Conservation (phyloP, 2,797 vertebrate genomes). For the Poecilia picta region DNA sequence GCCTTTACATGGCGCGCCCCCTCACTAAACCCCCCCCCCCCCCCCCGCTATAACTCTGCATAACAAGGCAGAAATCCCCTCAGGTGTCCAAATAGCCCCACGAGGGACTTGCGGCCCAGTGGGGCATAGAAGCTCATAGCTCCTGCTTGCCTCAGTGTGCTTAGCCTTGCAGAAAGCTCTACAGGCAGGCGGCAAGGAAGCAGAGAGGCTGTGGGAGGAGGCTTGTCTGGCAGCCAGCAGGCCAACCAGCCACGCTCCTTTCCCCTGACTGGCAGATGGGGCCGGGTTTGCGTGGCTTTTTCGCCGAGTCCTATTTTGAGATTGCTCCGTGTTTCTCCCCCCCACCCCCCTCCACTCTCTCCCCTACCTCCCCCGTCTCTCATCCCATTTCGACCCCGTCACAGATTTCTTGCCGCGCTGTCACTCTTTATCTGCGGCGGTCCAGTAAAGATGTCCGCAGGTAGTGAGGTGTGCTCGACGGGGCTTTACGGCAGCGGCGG, state of each 20-base stretch:
- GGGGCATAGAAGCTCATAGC: slow-evolving; percentile 49
- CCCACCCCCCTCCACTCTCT: neutral
- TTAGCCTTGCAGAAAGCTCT: slow-evolving; percentile 61
- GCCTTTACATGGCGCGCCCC: slow-evolving; percentile 22
- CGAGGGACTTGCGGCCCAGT: slow-evolving; percentile 44
- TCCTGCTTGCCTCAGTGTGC: slow-evolving; percentile 46
- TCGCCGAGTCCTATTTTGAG: slow-evolving; percentile 49
- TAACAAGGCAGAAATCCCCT: slow-evolving; percentile 52
- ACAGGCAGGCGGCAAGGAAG: slow-evolving; percentile 45
- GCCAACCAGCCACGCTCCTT: slow-evolving; percentile 27
- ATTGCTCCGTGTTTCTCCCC: slow-evolving; percentile 23
- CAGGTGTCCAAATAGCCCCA: slow-evolving; percentile 55
- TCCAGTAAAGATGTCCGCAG: slow-evolving; percentile 42
- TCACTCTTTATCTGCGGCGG: slow-evolving; percentile 37
- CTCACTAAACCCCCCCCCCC: no score
- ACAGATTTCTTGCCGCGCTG: slow-evolving; percentile 27
- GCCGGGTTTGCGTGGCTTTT: slow-evolving; percentile 27
- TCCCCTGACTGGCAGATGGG: slow-evolving; percentile 61
- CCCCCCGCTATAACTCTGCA: neutral
- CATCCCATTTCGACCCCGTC: neutral
- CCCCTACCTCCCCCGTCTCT: slow-evolving; percentile 9
- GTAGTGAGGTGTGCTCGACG: slow-evolving; percentile 50
- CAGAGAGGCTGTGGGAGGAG: slow-evolving; percentile 40
- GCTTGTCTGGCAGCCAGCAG: slow-evolving; percentile 37
- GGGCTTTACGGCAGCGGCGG: slow-evolving; percentile 28